Percentiles rank a stretch among this genome's conserved stretches.
These are phyloP conservation scores for Poeciliopsis infans DNA, from an alignment of 2,797 vertebrate genomes.

Conservation along the genomic window DNA sequence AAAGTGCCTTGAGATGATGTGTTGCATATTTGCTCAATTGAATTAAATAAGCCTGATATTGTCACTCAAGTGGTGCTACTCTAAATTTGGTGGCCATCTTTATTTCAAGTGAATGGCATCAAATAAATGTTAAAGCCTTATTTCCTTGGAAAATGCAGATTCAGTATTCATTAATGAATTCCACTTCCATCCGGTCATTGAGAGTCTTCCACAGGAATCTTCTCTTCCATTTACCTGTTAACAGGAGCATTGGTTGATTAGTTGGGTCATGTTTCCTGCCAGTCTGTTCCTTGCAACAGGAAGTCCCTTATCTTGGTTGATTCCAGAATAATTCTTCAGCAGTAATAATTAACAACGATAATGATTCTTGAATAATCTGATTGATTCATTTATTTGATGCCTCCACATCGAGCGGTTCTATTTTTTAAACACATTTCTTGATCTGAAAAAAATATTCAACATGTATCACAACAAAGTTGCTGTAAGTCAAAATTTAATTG, in stretches of 20 bases:
- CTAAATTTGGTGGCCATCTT: background rate
- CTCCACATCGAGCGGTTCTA: background rate
- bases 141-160: background rate
- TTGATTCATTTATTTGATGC: background rate
- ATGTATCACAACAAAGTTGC: background rate
- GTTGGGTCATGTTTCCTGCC: background rate
- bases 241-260: background rate
- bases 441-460: background rate
- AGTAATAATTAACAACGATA: no score
- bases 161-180: background rate
- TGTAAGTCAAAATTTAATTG: background rate
- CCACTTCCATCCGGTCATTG: background rate
- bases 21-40: no score
- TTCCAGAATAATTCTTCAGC: background rate
- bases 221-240: background rate
- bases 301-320: background rate
- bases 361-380: background rate
- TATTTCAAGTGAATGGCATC: background rate
- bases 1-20: background rate
- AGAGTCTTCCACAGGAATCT: background rate
- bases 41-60: background rate
- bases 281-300: background rate
- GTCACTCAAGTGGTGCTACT: background rate
- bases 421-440: background rate
- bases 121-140: background rate